These are phyloP conservation scores for Mormyrus hasselquistii DNA, from an alignment of 2,797 vertebrate genomes.

Conservation along the genomic window DNA sequence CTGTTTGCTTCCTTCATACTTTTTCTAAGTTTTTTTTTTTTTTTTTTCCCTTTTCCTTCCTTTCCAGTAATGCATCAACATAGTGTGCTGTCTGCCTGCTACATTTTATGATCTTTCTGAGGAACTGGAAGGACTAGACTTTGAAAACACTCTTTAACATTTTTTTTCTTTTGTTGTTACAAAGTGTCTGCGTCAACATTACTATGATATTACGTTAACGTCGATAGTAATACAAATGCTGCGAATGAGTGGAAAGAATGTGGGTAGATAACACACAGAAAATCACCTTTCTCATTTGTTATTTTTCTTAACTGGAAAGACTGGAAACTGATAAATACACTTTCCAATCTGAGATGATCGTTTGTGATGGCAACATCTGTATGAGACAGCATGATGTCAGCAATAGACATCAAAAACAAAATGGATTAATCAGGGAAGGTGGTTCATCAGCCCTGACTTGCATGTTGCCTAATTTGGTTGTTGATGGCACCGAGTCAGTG, in stretches of 20 bases:
- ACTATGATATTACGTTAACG: background rate
- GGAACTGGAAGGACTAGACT: background rate
- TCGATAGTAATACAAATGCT: background rate
- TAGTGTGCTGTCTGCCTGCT: background rate
- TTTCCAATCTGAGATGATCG: background rate
- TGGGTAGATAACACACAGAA: background rate
- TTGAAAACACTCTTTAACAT: background rate
- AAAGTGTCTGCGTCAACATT: background rate
- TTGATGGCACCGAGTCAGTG: background rate
- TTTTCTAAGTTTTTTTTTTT: background rate
- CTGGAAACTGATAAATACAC: background rate
- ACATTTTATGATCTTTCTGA: background rate
- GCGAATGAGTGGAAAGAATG: background rate
- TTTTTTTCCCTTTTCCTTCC: background rate
- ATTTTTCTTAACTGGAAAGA: background rate
- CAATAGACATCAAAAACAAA: background rate
- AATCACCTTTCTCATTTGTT: background rate
- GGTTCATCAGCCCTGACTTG: background rate
- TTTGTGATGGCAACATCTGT: background rate
- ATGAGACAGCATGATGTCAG: background rate
- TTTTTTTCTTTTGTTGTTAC: background rate
- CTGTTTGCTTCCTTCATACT: background rate
- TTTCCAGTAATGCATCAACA: background rate
- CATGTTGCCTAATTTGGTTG: background rate
- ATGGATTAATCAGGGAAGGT: background rate